Conservation (phyloP, 2,888 invertebrate species). For the Lissonota sp. region DNA sequence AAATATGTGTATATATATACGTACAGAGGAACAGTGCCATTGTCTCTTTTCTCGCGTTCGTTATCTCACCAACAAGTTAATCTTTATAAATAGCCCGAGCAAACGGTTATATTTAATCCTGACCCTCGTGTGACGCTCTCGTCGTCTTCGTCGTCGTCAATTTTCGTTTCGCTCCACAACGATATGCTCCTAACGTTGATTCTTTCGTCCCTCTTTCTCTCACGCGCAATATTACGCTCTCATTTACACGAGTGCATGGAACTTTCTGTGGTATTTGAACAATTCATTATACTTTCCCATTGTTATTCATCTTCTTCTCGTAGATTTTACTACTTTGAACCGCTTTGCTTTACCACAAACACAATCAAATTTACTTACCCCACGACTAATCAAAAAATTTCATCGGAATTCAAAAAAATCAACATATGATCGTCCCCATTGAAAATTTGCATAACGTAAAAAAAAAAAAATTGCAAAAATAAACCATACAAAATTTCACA, state of each 20-base stretch:
- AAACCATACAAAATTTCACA: background rate
- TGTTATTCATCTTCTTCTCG: conserved; percentile 17
- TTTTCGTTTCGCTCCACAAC: conserved; percentile 49
- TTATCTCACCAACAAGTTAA: conserved; percentile 83
- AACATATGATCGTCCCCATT: background rate
- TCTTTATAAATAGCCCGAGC: conserved; percentile 82
- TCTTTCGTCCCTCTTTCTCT: conserved; percentile 25
- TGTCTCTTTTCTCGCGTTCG: conserved; percentile 77
- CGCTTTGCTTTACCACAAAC: conserved; percentile 5
- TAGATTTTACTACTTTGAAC: conserved; percentile 5
- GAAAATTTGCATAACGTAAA: background rate
- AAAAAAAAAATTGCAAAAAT: background rate
- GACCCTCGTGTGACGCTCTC: conserved; percentile 76
- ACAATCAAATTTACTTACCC: background rate
- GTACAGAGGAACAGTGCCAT: conserved; percentile 68
- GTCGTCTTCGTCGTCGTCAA: conserved; percentile 46
- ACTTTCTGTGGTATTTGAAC: conserved; percentile 30
- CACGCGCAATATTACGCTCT: conserved; percentile 31
- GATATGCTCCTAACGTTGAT: conserved; percentile 52
- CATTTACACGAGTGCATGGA: conserved; percentile 39
- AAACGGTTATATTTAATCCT: conserved; percentile 82
- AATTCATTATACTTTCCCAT: conserved; percentile 13
- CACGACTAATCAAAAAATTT: background rate
- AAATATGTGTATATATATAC: conserved; percentile 31
- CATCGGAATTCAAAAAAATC: background rate